Conservation (phyloP, 2,888 invertebrate genomes). For the Xanthostigma xanthostigma region DNA sequence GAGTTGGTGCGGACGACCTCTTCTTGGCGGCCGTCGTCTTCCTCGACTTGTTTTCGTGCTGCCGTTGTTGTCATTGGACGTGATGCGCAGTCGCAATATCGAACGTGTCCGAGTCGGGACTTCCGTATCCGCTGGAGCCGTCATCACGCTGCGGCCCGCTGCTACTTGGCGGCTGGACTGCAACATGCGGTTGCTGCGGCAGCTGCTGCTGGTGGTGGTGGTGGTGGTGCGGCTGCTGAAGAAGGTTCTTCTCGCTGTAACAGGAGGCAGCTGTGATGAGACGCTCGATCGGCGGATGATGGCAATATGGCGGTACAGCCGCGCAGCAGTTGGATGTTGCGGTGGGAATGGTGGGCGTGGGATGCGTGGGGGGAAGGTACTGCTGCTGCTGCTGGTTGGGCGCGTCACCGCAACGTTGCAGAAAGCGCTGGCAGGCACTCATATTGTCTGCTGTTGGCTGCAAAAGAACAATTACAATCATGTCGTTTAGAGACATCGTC, state of each 20-base stretch:
- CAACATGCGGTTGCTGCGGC: not conserved
- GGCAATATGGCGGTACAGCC: too few species aligned
- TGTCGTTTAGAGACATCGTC: too few species aligned
- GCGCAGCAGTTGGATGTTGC: too few species aligned
- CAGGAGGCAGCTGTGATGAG: slow-evolving; percentile 27
- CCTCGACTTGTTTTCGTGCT: too few species aligned
- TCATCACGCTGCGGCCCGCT: slow-evolving; percentile 36
- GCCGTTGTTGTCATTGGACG: not conserved
- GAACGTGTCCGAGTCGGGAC: slow-evolving; percentile 55
- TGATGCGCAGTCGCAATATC: slow-evolving; percentile 25
- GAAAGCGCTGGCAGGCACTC: not conserved
- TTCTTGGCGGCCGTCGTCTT: too few species aligned
- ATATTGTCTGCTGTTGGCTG: slow-evolving; percentile 30
- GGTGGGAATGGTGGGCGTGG: not conserved
- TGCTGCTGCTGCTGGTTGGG: slow-evolving; percentile 3
- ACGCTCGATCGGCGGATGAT: too few species aligned
- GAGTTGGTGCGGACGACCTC: too few species aligned
- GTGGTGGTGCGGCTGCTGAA: slow-evolving; percentile 24
- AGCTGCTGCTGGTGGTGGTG: slow-evolving; percentile 12
- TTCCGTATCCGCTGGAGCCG: slow-evolving; percentile 66
- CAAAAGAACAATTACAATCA: slow-evolving; percentile 23
- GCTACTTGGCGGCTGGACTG: slow-evolving; percentile 22
- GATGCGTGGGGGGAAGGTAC: not conserved
- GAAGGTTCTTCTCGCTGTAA: slow-evolving; percentile 30
- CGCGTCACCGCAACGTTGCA: slow-evolving; percentile 1